These are phyloP conservation scores for Toxotes jaculatrix DNA, from an alignment of 2,113 vertebrate genomes.

Conservation along the genomic window DNA sequence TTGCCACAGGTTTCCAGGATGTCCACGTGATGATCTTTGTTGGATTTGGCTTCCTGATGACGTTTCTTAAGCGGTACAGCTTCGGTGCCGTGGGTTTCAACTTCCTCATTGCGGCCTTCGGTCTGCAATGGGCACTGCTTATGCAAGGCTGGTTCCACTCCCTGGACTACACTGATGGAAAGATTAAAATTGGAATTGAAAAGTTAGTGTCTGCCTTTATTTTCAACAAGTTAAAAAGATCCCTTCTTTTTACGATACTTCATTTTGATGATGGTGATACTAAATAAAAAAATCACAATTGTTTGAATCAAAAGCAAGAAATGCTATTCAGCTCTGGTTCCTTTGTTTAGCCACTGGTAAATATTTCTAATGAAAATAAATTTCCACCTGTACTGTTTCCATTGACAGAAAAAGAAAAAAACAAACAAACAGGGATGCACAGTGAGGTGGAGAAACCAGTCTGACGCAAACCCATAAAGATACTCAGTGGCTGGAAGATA, in stretches of 20 bases:
- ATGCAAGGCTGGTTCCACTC: conserved; percentile 97
- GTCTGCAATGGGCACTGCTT: conserved; percentile 95
- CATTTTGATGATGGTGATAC: background rate
- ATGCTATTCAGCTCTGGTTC: background rate
- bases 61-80: conserved; percentile 94
- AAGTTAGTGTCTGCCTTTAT: conserved; percentile 80
- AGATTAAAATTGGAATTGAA: conserved; percentile 91
- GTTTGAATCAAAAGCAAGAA: background rate
- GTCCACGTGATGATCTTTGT: conserved; percentile 99
- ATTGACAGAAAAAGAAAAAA: background rate
- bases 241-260: background rate
- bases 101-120: conserved; percentile 95
- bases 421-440: background rate
- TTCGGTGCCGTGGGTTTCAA: conserved; percentile 95
- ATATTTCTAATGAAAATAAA: background rate
- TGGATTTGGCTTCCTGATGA: conserved; percentile 99
- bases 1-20: conserved; percentile 92
- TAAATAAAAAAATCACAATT: background rate
- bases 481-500: conserved; percentile 5
- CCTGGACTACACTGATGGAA: conserved; percentile 79
- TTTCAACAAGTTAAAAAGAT: rapidly evolving
- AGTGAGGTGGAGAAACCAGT: conserved; percentile 35
- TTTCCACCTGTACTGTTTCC: conserved; percentile 9
- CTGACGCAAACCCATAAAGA: background rate
- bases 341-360: background rate